phyloP scores from a whole-genome alignment of 2,797 vertebrate species.

The Pelobates cultripes region DNA sequence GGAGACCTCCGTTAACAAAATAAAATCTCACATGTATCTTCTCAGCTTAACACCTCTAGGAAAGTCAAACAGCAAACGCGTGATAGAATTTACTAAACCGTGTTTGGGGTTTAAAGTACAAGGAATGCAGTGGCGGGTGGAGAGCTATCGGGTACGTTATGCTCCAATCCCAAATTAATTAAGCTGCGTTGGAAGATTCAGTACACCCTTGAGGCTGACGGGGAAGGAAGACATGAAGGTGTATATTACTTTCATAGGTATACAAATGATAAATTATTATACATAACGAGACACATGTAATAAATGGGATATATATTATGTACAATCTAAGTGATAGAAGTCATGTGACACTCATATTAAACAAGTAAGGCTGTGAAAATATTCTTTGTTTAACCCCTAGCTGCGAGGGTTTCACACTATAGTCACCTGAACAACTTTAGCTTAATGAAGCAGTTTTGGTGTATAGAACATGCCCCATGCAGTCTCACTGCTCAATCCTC shows the following conservation, averaged over 20 bases:
- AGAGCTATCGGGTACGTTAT: neutral
- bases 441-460: no score
- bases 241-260: neutral
- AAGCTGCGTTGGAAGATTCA: constrained; percentile 7
- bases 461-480: no score
- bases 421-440: no score
- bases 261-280: no score
- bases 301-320: no score
- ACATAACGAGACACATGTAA: no score
- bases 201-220: neutral
- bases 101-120: constrained; percentile 27
- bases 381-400: no score
- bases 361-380: no score
- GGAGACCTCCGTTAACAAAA: constrained; percentile 50
- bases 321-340: no score
- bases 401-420: no score
- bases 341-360: no score
- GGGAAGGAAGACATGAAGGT: neutral
- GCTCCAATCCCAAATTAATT: constrained; percentile 16
- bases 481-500: no score
- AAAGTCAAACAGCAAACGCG: constrained; percentile 37
- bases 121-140: neutral
- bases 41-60: constrained; percentile 47
- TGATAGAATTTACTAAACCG: constrained; percentile 37
- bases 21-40: constrained; percentile 46